Evolutionary conservation across 2,797 vertebrate species (phyloP).

Genomic region (Otus scops): DNA sequence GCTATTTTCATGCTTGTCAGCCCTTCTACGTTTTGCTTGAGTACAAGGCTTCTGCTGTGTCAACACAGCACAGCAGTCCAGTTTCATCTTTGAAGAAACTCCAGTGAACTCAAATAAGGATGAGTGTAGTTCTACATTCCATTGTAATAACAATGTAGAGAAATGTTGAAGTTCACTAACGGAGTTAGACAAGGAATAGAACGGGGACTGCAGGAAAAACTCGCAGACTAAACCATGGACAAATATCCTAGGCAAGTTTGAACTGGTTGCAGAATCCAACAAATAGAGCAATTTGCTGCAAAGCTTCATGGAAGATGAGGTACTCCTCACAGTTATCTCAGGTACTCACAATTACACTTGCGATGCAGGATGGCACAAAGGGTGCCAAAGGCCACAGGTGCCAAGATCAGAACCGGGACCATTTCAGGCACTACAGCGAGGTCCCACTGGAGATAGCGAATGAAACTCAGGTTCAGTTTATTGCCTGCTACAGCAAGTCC

Average conservation of each 20-base stretch:
- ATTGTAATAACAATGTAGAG: background rate
- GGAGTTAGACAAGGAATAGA: background rate
- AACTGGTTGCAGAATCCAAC: background rate
- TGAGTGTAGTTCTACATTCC: background rate
- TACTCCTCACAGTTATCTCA: slow-evolving; percentile 20
- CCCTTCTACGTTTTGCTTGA: background rate
- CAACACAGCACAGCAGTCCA: background rate
- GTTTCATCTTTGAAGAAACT: background rate
- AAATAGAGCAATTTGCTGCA: background rate
- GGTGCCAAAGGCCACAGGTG: slow-evolving; percentile 77
- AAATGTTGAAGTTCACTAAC: background rate
- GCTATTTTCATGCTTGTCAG: background rate
- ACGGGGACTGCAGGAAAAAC: background rate
- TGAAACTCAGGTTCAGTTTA: background rate
- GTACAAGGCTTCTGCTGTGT: background rate
- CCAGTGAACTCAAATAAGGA: background rate
- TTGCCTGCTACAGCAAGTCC: background rate
- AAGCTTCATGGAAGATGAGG: background rate
- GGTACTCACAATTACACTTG: background rate
- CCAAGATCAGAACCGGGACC: slow-evolving; percentile 70
- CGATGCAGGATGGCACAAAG: slow-evolving; percentile 75
- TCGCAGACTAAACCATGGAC: background rate
- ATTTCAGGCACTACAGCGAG: slow-evolving; percentile 75
- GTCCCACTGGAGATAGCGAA: slow-evolving; percentile 77
- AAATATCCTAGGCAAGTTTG: background rate